Conservation (phyloP, 2,888 invertebrate species). For the Idaea biselata region DNA sequence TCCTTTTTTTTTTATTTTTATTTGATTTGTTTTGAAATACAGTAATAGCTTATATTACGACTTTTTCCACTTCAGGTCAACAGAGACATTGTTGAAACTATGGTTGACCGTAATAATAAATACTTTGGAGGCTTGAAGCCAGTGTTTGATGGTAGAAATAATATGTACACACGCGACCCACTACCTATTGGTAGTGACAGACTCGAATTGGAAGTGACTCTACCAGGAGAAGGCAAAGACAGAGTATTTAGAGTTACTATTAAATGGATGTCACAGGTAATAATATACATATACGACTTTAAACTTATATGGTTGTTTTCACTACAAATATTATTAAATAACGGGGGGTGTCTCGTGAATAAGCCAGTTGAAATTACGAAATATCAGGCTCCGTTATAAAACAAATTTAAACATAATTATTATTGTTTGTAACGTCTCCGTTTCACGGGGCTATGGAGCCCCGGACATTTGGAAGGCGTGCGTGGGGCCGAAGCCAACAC, state of each 20-base stretch:
- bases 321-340: too few species aligned
- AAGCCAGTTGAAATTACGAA: too few species aligned
- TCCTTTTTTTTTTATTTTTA: neutral
- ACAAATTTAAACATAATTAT: too few species aligned
- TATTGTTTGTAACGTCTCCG: too few species aligned
- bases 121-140: conserved; percentile 98
- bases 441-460: too few species aligned
- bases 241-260: conserved; percentile 98
- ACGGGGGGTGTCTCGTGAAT: too few species aligned
- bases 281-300: conserved; percentile 17
- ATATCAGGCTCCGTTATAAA: too few species aligned
- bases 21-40: neutral
- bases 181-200: conserved; percentile 98
- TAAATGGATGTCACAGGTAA: conserved; percentile 97
- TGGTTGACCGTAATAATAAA: conserved; percentile 98
- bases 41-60: neutral
- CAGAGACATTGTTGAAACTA: conserved; percentile 98
- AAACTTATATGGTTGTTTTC: too few species aligned
- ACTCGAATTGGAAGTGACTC: conserved; percentile 95
- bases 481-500: too few species aligned
- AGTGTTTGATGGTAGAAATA: conserved; percentile 99
- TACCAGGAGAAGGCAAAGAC: conserved; percentile 99
- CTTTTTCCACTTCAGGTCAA: conserved; percentile 80
- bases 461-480: too few species aligned
- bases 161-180: conserved; percentile 98